Evolutionary conservation across 2,113 vertebrate genomes (phyloP).

Genomic region (Tupaia chinensis): DNA sequence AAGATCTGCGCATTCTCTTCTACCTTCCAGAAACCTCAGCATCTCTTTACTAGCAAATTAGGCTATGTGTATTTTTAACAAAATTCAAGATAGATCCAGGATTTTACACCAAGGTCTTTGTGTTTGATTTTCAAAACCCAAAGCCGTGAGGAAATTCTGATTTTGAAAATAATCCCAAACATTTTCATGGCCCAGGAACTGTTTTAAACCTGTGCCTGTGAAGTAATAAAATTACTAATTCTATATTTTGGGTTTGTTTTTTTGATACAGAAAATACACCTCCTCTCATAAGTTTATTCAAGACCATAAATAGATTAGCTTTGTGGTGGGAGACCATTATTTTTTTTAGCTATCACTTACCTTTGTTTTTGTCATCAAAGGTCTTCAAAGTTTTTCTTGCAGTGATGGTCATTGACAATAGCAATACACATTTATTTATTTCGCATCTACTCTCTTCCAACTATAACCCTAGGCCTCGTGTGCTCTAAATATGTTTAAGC

Average conservation of each 20-base stretch:
- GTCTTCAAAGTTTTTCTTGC: not conserved
- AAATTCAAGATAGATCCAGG: not conserved
- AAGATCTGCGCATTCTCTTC: not conserved
- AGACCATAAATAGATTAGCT: constrained; percentile 3
- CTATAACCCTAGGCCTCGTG: not conserved
- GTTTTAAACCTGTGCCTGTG: not conserved
- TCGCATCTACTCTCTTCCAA: not conserved
- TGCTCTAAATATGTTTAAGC: not conserved
- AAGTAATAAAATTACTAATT: not conserved
- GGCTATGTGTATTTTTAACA: not conserved
- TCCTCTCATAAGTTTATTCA: not conserved
- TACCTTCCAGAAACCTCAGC: not conserved
- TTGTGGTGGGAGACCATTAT: not conserved
- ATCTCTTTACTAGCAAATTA: constrained; percentile 17
- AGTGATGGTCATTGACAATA: not conserved
- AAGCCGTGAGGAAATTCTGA: not conserved
- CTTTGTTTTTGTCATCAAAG: not conserved
- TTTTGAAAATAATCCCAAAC: constrained; percentile 40
- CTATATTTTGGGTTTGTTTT: not conserved
- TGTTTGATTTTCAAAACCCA: constrained; percentile 47
- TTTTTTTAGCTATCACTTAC: constrained; percentile 32
- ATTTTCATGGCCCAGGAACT: not conserved
- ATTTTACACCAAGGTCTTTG: constrained; percentile 36
- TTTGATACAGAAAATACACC: not conserved
- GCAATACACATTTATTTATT: constrained; percentile 6